A percentile compares a stretch with the other conserved stretches of the same genome.
Evolutionary conservation across 2,113 vertebrate species (phyloP).

Genomic region (Rhombomys opimus): DNA sequence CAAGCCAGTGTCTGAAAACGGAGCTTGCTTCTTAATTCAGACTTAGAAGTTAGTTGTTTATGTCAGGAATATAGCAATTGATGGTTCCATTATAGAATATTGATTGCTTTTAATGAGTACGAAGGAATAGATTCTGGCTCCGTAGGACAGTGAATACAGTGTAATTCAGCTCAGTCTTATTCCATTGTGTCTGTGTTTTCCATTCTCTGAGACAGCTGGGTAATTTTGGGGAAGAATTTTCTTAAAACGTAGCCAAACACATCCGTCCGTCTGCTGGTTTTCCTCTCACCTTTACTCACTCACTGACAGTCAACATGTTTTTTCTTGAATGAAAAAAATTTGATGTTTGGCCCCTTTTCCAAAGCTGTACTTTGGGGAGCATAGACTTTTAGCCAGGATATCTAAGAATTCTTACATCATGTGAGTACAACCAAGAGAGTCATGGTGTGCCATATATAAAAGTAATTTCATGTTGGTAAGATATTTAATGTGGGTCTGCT

Average conservation of each 20-base stretch:
- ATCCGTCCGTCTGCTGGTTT: background rate
- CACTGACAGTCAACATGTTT: background rate
- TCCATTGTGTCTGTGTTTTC: slow-evolving; percentile 53
- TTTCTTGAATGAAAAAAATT: slow-evolving; percentile 33
- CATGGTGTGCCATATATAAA: background rate
- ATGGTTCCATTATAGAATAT: slow-evolving; percentile 72
- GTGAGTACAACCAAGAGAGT: background rate
- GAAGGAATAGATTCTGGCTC: slow-evolving; percentile 48
- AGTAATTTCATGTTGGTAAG: background rate
- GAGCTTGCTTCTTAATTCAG: slow-evolving; percentile 67
- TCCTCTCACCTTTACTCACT: background rate
- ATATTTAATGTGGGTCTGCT: background rate
- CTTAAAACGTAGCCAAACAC: background rate
- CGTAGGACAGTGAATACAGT: background rate
- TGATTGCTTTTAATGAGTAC: slow-evolving; percentile 69
- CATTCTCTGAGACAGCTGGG: background rate
- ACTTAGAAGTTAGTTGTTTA: slow-evolving; percentile 56
- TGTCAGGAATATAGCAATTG: slow-evolving; percentile 56
- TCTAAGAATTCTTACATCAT: background rate
- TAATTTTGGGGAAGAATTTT: slow-evolving; percentile 48
- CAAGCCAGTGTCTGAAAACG: slow-evolving; percentile 11
- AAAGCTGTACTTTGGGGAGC: background rate
- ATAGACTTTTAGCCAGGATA: background rate
- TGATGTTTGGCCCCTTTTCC: background rate
- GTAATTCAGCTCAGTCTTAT: slow-evolving; percentile 41